These are phyloP conservation scores for Drosophila ohnishii DNA, from an alignment of 1,140 invertebrate species.

Conservation along the genomic window DNA sequence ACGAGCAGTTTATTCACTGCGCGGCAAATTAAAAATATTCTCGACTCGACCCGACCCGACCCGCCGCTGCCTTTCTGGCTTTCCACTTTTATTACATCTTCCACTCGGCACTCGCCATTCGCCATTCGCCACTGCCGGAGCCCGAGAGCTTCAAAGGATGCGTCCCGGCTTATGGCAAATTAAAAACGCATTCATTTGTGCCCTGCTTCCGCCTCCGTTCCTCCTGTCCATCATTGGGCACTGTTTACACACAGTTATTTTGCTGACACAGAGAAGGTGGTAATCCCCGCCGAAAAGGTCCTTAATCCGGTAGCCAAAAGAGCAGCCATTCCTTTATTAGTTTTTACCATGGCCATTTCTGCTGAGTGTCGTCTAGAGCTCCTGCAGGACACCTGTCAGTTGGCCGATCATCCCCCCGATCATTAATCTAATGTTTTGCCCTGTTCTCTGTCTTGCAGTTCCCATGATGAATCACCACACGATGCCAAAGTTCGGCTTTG, in stretches of 20 bases:
- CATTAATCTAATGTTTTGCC: slow-evolving; percentile 56
- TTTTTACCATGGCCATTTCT: slow-evolving; percentile 45
- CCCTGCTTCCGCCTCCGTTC: not conserved
- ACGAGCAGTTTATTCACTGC: slow-evolving; percentile 74
- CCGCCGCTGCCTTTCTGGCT: slow-evolving; percentile 36
- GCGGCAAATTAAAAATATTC: slow-evolving; percentile 68
- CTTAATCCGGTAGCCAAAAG: slow-evolving; percentile 42
- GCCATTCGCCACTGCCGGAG: not conserved
- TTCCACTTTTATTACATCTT: slow-evolving; percentile 63
- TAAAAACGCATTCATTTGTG: slow-evolving; percentile 77
- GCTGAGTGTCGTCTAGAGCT: slow-evolving; percentile 33
- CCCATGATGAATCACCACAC: slow-evolving; percentile 89
- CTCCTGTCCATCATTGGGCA: not conserved
- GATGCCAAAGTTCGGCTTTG: slow-evolving; percentile 87
- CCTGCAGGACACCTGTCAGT: slow-evolving; percentile 27
- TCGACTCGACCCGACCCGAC: slow-evolving; percentile 2
- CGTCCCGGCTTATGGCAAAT: slow-evolving; percentile 70
- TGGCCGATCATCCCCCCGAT: slow-evolving; percentile 37
- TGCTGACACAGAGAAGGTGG: slow-evolving; percentile 2
- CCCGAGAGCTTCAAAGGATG: slow-evolving; percentile 47
- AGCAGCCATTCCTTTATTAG: slow-evolving; percentile 26
- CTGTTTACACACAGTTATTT: slow-evolving; percentile 43
- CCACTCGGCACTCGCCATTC: slow-evolving; percentile 11
- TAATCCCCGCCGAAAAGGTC: slow-evolving; percentile 30
- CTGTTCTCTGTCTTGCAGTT: slow-evolving; percentile 83